These are phyloP conservation scores for Oegoconia quadripuncta DNA, from an alignment of 2,888 invertebrate genomes.

Conservation along the genomic window DNA sequence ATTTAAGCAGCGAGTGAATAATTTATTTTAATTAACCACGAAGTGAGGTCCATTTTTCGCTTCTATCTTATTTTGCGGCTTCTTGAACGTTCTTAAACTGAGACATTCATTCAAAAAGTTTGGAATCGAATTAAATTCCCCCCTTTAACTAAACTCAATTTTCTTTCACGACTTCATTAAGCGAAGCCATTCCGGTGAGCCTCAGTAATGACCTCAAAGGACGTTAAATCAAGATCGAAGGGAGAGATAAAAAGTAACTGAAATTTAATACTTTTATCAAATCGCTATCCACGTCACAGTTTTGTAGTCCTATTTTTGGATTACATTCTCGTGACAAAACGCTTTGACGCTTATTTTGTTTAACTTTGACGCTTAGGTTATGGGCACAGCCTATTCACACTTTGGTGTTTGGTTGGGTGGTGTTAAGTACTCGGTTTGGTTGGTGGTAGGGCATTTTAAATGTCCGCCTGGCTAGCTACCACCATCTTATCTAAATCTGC, in stretches of 20 bases:
- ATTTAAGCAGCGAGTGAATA: slow-evolving; percentile 60
- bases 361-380: too few relatives aligned
- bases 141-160: slow-evolving; percentile 77
- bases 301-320: slow-evolving; percentile 44
- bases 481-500: background rate
- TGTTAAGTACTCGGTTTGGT: background rate
- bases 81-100: slow-evolving; percentile 59
- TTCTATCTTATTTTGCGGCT: slow-evolving; percentile 61
- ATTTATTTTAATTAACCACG: slow-evolving; percentile 71
- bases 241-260: slow-evolving; percentile 67
- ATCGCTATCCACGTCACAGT: slow-evolving; percentile 53
- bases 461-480: background rate
- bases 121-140: slow-evolving; percentile 76
- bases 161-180: slow-evolving; percentile 77
- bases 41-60: slow-evolving; percentile 63
- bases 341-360: slow-evolving; percentile 12
- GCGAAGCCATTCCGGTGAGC: slow-evolving; percentile 72
- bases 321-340: slow-evolving; percentile 25
- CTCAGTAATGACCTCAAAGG: slow-evolving; percentile 74
- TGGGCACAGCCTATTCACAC: too few relatives aligned
- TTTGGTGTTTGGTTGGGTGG: too few relatives aligned
- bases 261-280: slow-evolving; percentile 70
- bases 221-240: slow-evolving; percentile 76
- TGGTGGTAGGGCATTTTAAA: background rate
- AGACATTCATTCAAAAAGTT: slow-evolving; percentile 74